phyloP scores from a whole-genome alignment of 1,140 invertebrate genomes.

The Trinorchestia longiramus region DNA sequence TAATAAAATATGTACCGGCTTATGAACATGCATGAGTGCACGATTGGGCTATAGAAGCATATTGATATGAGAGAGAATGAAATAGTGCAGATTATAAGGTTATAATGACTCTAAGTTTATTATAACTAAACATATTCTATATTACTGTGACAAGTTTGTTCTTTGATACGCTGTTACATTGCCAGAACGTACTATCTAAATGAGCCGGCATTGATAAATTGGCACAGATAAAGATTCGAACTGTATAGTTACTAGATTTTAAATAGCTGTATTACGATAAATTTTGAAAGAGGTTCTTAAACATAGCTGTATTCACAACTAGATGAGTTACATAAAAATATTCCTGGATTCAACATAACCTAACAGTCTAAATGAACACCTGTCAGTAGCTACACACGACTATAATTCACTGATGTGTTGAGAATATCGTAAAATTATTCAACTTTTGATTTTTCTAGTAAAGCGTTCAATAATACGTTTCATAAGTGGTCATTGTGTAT shows the following conservation, averaged over 20 bases:
- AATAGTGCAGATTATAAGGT: too few species aligned
- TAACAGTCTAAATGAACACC: conserved; percentile 28
- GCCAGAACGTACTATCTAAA: neutral
- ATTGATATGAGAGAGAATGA: too few species aligned
- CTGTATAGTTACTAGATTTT: neutral
- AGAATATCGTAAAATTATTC: conserved; percentile 43
- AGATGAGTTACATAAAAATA: neutral
- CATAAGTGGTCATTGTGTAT: neutral
- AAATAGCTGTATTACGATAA: neutral
- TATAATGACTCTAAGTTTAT: too few species aligned
- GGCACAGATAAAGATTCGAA: neutral
- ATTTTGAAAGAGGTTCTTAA: neutral
- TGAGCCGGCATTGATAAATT: neutral
- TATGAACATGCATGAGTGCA: too few species aligned
- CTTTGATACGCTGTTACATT: too few species aligned
- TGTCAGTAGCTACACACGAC: conserved; percentile 17
- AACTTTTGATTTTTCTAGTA: neutral
- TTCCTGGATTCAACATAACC: neutral
- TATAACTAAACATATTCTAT: too few species aligned
- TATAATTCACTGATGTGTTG: neutral
- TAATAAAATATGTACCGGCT: too few species aligned
- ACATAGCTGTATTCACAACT: neutral
- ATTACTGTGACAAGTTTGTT: too few species aligned
- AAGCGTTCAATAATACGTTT: neutral
- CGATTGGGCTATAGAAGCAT: too few species aligned